phyloP scores from a whole-genome alignment of 23 tunicate genomes.

The Clavelina lepadiformis region DNA sequence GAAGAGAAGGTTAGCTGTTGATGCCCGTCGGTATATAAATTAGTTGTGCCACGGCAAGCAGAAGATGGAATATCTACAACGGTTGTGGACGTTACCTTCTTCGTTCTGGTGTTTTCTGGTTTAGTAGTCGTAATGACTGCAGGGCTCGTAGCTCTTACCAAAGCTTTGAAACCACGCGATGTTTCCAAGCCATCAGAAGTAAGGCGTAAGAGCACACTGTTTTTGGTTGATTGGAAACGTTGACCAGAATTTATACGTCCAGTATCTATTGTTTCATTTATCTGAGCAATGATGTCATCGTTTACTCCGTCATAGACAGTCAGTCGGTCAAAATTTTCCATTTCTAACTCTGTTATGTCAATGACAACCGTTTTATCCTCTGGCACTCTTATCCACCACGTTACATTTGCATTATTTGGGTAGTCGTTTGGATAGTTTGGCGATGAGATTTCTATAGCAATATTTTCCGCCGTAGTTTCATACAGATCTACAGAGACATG shows the following conservation, averaged over 20 bases:
- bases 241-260: too few relatives aligned
- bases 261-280: too few relatives aligned
- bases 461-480: neutral
- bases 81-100: too few relatives aligned
- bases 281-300: neutral
- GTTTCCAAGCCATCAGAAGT: constrained; percentile 16
- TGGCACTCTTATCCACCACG: constrained; percentile 18
- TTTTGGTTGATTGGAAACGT: too few relatives aligned
- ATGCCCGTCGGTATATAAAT: too few relatives aligned
- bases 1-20: too few relatives aligned
- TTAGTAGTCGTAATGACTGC: neutral
- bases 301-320: constrained; percentile 12
- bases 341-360: neutral
- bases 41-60: too few relatives aligned
- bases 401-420: constrained; percentile 31
- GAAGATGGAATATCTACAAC: too few relatives aligned
- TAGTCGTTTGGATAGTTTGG: constrained; percentile 34
- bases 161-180: constrained; percentile 9
- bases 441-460: constrained; percentile 23
- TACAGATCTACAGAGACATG: constrained; percentile 2
- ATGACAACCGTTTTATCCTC: neutral
- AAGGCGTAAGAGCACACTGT: constrained; percentile 7
- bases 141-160: neutral
- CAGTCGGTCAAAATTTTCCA: constrained; percentile 10
- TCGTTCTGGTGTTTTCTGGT: neutral